A percentile compares a stretch with the other conserved stretches of the same genome.
Evolutionary conservation across 2,797 vertebrate species (phyloP).

Genomic region (Falco rusticolus): DNA sequence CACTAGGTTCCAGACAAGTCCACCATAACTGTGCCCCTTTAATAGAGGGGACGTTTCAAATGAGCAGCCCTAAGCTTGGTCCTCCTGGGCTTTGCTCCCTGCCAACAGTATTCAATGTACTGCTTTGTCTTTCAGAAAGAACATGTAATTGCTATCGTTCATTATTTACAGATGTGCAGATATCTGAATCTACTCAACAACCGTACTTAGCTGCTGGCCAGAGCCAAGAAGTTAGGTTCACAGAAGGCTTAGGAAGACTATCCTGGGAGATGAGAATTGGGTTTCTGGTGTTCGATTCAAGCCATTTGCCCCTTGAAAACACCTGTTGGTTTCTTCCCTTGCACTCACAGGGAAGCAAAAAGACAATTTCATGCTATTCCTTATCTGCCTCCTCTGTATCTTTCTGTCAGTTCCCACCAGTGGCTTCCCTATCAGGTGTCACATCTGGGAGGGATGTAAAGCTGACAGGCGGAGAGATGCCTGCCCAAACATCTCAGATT

Average conservation of each 20-base stretch:
- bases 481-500: conserved; percentile 21
- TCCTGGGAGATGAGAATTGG: conserved; percentile 44
- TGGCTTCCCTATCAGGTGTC: conserved; percentile 49
- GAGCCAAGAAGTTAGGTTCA: conserved; percentile 49
- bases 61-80: conserved; percentile 25
- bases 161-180: conserved; percentile 68
- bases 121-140: conserved; percentile 52
- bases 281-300: conserved; percentile 50
- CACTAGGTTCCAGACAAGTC: background rate
- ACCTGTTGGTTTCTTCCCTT: conserved; percentile 66
- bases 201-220: background rate
- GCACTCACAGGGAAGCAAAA: conserved; percentile 57
- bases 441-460: conserved; percentile 43
- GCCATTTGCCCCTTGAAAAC: conserved; percentile 50
- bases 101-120: conserved; percentile 57
- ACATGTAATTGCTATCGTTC: conserved; percentile 42
- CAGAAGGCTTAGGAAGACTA: conserved; percentile 49
- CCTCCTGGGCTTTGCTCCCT: conserved; percentile 48
- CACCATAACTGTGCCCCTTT: background rate
- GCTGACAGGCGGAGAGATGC: conserved; percentile 28
- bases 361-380: conserved; percentile 67
- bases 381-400: conserved; percentile 54
- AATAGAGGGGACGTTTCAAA: background rate
- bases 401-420: conserved; percentile 59
- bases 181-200: conserved; percentile 52